Conservation (phyloP, 2,113 vertebrate genomes). For the Deroptyus accipitrinus region DNA sequence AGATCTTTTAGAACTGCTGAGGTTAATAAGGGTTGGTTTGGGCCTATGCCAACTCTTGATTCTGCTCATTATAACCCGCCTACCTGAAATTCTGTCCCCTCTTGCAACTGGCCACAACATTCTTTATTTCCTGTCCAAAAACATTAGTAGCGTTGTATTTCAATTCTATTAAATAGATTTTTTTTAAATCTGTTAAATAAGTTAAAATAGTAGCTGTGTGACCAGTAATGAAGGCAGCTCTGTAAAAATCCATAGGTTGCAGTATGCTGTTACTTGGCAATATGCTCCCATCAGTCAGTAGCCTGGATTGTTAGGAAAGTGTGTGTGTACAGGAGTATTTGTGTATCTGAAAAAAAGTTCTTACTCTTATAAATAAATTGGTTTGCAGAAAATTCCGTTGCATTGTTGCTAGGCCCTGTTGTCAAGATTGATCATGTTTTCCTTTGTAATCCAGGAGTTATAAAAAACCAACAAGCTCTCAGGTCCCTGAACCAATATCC, state of each 20-base stretch:
- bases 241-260: neutral
- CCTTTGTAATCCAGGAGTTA: neutral
- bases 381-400: neutral
- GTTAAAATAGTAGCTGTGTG: neutral
- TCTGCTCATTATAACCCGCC: neutral
- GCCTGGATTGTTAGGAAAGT: neutral
- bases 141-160: neutral
- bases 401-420: conserved; percentile 8
- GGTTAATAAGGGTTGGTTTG: neutral
- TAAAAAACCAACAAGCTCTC: neutral
- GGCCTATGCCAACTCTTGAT: neutral
- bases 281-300: neutral
- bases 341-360: neutral
- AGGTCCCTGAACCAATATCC: conserved; percentile 43
- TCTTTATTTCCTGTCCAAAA: conserved; percentile 1
- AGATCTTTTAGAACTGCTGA: neutral
- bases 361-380: neutral
- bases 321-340: neutral
- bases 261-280: neutral
- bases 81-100: neutral
- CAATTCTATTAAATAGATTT: neutral
- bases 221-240: neutral
- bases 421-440: conserved; percentile 38
- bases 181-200: neutral
- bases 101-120: neutral